phyloP scores from a whole-genome alignment of 1,140 invertebrate genomes.

The Scaptomyza graminum region DNA sequence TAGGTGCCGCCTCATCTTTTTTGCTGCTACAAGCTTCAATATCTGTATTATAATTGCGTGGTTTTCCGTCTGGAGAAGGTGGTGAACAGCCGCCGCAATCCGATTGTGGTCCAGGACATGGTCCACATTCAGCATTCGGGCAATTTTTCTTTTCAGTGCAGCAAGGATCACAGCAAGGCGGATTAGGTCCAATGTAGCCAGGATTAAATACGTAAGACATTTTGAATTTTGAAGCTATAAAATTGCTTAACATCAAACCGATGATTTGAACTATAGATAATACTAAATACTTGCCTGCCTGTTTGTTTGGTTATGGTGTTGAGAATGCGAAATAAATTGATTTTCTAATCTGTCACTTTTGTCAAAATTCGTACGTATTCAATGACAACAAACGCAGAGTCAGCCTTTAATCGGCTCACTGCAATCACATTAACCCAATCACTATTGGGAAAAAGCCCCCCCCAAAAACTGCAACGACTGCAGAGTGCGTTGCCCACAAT shows the following conservation, averaged over 20 bases:
- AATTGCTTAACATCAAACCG: background rate
- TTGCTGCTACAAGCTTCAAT: constrained; percentile 6
- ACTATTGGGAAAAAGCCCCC: constrained; percentile 37
- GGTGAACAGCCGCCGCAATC: constrained; percentile 41
- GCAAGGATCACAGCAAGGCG: constrained; percentile 62
- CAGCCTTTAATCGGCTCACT: constrained; percentile 13
- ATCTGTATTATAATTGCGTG: background rate
- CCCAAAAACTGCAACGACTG: too few relatives aligned
- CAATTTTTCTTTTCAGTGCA: constrained; percentile 39
- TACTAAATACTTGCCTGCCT: constrained; percentile 7
- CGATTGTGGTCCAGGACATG: constrained; percentile 39
- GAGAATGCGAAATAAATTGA: constrained; percentile 33
- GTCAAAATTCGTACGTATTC: background rate
- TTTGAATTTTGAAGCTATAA: background rate
- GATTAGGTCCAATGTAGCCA: constrained; percentile 62
- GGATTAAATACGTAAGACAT: constrained; percentile 68
- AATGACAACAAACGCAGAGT: constrained; percentile 14
- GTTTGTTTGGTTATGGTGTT: constrained; percentile 14
- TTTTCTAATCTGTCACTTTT: background rate
- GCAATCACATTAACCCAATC: constrained; percentile 37
- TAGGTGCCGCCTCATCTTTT: background rate
- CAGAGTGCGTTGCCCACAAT: constrained; percentile 28
- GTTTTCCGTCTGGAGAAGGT: background rate
- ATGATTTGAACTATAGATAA: background rate
- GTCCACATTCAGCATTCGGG: constrained; percentile 43